A percentile compares a stretch with the other conserved stretches of the same genome.
Evolutionary conservation across 2,888 invertebrate genomes (phyloP).

Genomic region (Cancer borealis): DNA sequence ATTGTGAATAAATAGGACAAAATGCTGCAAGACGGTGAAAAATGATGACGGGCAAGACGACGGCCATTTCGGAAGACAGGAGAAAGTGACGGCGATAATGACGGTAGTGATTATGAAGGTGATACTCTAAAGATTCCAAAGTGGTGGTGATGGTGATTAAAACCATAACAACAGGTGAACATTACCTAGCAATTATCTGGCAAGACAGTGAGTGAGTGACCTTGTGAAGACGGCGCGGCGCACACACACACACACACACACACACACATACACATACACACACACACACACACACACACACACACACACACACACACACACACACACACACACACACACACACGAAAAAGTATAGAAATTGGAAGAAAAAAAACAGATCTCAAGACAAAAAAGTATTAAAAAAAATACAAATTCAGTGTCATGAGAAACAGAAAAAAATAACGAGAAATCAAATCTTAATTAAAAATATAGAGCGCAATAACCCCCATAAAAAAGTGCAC

Average conservation of each 20-base stretch:
- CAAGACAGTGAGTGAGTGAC: background rate
- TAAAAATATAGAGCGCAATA: background rate
- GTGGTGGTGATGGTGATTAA: background rate
- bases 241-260: background rate
- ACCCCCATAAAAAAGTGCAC: background rate
- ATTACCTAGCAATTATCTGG: background rate
- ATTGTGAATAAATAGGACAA: background rate
- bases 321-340: background rate
- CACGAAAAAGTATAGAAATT: background rate
- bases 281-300: conserved; percentile 33
- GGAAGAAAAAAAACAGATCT: no score
- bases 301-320: conserved; percentile 40
- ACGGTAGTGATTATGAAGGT: background rate
- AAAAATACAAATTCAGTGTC: no score
- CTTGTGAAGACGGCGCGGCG: background rate
- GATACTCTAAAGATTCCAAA: background rate
- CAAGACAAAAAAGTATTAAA: no score
- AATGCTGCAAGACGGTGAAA: background rate
- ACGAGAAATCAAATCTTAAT: no score
- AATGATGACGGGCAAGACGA: background rate
- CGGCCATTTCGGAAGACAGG: background rate
- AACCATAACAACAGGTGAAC: background rate
- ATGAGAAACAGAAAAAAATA: no score
- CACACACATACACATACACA: conserved; percentile 23
- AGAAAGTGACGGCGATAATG: background rate